phyloP scores from a whole-genome alignment of 2,113 vertebrate species.

The Picathartes gymnocephalus region DNA sequence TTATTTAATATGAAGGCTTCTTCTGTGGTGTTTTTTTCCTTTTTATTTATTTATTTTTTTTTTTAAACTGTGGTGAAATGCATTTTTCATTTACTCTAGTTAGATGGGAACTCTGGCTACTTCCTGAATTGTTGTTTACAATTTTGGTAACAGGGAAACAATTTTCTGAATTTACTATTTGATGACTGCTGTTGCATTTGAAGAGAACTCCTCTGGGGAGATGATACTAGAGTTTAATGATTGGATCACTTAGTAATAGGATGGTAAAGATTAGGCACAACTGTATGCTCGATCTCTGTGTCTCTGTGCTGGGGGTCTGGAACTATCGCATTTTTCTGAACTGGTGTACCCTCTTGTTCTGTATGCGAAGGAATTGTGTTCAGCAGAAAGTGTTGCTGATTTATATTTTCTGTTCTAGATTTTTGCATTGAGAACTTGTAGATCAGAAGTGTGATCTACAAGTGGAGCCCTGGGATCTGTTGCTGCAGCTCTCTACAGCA shows the following conservation, averaged over 20 bases:
- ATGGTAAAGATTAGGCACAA: not conserved
- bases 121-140: not conserved
- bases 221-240: not conserved
- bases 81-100: not conserved
- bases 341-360: accelerated
- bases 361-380: not conserved
- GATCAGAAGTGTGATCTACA: not conserved
- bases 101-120: not conserved
- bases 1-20: not conserved
- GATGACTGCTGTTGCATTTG: not conserved
- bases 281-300: not conserved
- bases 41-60: not conserved
- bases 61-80: not conserved
- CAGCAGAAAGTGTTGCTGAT: not conserved
- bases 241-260: not conserved
- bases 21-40: not conserved
- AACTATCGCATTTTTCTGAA: not conserved
- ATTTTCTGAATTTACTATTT: not conserved
- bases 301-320: not conserved
- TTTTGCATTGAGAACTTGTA: not conserved
- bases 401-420: not conserved
- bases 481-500: not conserved
- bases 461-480: not conserved
- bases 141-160: not conserved
- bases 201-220: not conserved